Conservation (phyloP, 2,797 vertebrate species). For the Eulemur mongoz region DNA sequence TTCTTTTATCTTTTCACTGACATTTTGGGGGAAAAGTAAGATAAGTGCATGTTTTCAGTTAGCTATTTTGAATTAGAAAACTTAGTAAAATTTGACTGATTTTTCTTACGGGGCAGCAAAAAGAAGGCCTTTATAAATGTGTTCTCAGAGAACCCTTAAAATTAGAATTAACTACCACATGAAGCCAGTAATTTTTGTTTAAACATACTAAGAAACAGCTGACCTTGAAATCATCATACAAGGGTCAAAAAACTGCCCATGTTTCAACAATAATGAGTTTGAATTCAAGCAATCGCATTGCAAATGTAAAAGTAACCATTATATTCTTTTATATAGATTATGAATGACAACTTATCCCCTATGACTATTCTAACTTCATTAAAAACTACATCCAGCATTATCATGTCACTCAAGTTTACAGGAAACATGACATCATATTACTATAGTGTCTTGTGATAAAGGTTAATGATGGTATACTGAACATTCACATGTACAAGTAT, state of each 20-base stretch:
- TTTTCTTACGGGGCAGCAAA: conserved; percentile 24
- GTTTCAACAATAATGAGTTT: neutral
- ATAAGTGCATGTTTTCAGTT: neutral
- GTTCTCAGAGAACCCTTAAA: conserved; percentile 10
- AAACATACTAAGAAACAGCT: neutral
- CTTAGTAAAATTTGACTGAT: neutral
- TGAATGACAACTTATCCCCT: conserved; percentile 8
- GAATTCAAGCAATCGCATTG: conserved; percentile 12
- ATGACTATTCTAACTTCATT: conserved; percentile 45
- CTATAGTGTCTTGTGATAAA: conserved; percentile 44
- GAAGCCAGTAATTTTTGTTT: conserved; percentile 2
- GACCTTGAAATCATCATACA: neutral
- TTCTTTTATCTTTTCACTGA: conserved; percentile 24
- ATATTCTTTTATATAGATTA: neutral
- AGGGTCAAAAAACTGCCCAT: conserved; percentile 7
- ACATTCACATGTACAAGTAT: conserved; percentile 36
- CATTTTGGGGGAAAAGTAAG: neutral
- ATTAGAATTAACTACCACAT: neutral
- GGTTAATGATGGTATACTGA: conserved; percentile 50
- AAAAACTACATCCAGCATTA: neutral
- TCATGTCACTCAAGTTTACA: conserved; percentile 29
- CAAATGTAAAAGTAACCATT: neutral
- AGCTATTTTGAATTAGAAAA: conserved; percentile 51
- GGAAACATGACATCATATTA: conserved; percentile 46
- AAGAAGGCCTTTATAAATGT: conserved; percentile 34